Evolutionary conservation across 1,140 invertebrate genomes (phyloP).

Genomic region (Aethina tumida): DNA sequence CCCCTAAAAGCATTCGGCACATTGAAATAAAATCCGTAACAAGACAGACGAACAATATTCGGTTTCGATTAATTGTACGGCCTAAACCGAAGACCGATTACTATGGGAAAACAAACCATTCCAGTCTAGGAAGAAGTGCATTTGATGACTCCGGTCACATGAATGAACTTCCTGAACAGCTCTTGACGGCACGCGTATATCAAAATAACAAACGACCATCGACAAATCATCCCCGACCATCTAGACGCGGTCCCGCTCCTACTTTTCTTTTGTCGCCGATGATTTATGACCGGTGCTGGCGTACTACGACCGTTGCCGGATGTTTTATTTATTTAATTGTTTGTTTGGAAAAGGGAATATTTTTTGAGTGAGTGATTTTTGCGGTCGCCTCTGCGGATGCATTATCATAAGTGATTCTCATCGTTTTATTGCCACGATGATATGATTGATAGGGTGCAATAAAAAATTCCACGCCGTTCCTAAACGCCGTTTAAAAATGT

Average conservation of each 20-base stretch:
- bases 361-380: slow-evolving; percentile 25
- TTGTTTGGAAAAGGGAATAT: slow-evolving; percentile 23
- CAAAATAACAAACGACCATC: slow-evolving; percentile 24
- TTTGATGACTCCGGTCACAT: too few relatives aligned
- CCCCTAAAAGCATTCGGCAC: too few relatives aligned
- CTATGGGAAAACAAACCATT: too few relatives aligned
- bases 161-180: slow-evolving; percentile 7
- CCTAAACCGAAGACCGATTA: too few relatives aligned
- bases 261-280: slow-evolving; percentile 16
- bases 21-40: too few relatives aligned
- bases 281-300: slow-evolving; percentile 18
- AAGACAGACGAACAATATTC: too few relatives aligned
- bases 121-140: too few relatives aligned
- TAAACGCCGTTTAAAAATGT: too few relatives aligned
- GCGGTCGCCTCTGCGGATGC: slow-evolving; percentile 22
- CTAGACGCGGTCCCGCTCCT: slow-evolving; percentile 4
- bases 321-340: slow-evolving; percentile 30
- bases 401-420: slow-evolving; percentile 22
- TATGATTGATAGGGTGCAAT: too few relatives aligned
- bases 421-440: too few relatives aligned
- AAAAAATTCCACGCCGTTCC: too few relatives aligned
- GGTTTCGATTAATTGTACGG: too few relatives aligned
- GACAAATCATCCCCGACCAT: slow-evolving; percentile 24
- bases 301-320: slow-evolving; percentile 20
- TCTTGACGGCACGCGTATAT: slow-evolving; percentile 13